Base-by-base conservation (phyloP, 2,113 vertebrate species). In the Scortum barcoo region DNA sequence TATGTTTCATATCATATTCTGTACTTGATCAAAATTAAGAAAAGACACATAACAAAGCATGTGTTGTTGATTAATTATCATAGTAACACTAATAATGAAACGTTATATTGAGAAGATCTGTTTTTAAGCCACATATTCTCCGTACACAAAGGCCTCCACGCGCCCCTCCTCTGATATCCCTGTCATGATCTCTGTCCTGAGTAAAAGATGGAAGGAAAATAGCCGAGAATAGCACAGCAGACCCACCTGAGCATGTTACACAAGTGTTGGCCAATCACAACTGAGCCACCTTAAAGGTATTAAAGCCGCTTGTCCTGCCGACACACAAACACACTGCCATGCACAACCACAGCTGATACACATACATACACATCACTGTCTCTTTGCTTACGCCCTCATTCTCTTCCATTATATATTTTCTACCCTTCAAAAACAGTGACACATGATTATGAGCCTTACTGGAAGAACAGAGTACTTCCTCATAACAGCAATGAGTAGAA, bases 241-340 rank as follows among this genome's bases (percentile, higher is more conserved):
- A 42, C 8, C 60, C n/a, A 20, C 28, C 36, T 72, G 50, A 46
- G 5, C 28, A 40, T 68, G 57, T 73, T 81, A 73, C 62, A 73
- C 61, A 44, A 81, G 42, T n/a, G 36, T 50, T 30, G 38, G 28
- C 24, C 53, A 28, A 48, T 54, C 46, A 33, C 28, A 11, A 14
- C 42, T 67, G 62, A 78, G 51, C 60, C 24, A 28, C 36, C 6
- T 62, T 14, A 54, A 9, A 53, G 56, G 46, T 77, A 58, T 77
- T 66, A 58, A 66, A 58, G 51, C 12, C 1, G 3, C 30, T 48
- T 3, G 42, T 30, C 42, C 36, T 61, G 63, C 38, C 30, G 50
- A 69, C 65, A 54, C 33, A 62, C 53, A 66, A 5, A 63, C 63
- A 80, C 53, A 67, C 54, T 81, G 46, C 40, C 28, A 48, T 3